Evolutionary conservation across 1,140 invertebrate species (phyloP), one percentile per base, ranked within the genome.

Genomic region (Drosophila serrata): DNA sequence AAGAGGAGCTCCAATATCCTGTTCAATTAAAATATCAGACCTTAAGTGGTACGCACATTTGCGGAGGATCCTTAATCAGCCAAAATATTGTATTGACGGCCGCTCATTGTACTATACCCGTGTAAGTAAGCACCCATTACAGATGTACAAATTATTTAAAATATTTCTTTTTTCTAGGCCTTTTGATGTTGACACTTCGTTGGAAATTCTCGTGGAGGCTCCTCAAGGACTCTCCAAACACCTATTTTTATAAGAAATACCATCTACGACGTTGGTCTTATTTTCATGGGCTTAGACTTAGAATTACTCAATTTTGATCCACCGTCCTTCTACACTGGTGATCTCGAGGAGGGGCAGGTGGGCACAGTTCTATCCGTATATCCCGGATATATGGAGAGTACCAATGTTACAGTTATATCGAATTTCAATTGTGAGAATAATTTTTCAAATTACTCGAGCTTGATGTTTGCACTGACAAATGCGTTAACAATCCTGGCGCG

Each of bases 1-100:
- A 4, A 42, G 1, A 12, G 7, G n/a, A n/a, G n/a, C n/a, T n/a
- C n/a, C 3, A 2, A 19, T 42, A 1, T 3, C 19, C 6, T 46
- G 43, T 24, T 0, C 6, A 3, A 6, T 1, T 46, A 4, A 0
- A 46, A n/a, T n/a, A n/a, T n/a, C n/a, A n/a, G n/a, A n/a, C n/a
- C n/a, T n/a, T n/a, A n/a, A 24, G 24, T 17, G 24, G 24, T 8
- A 24, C 0, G 4, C 2, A 13, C 0, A 3, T 0, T 1, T 46
- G 43, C 13, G 7, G 3, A 15, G 46, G 7, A 9, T 3, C 8
- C 4, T 1, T 48, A 48, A 5, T 48, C 4, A 17, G 4, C 4
- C n/a, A 2, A 8, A 0, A 11, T 0, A n/a, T n/a, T 4, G 7
- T 8, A 7, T 1, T 46, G 4, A 27, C 13, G 24, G 2, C 45